Base-by-base conservation (phyloP, 2,113 vertebrate genomes). In the Sinocyclocheilus grahami region DNA sequence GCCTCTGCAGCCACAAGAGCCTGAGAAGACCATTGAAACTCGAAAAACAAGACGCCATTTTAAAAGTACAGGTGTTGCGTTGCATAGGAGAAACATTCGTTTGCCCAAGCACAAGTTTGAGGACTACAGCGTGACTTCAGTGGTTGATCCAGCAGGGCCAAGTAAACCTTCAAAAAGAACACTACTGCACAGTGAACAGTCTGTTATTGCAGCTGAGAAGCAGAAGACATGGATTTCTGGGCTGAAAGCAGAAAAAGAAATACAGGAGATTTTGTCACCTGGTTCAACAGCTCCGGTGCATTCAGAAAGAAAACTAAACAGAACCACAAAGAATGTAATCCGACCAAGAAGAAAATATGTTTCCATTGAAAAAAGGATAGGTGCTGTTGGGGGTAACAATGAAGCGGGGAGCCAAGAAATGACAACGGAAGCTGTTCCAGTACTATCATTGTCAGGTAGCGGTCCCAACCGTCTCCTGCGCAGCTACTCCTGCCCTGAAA, bases 401-500 rank as follows among this genome's bases (percentile, higher is more conserved):
- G 39, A 24, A 0, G 4, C 89, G 42, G 42, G 85, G 76, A 84
- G 37, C 8, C 0, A 79, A 79, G 18, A 76, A 71, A 30, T 60
- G 86, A 12, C 87, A 30, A 83, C 90, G 89, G 13, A 89, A 58
- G n/a, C 63, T 0, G 69, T 30, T 37, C 55, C 78, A 53, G 55
- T 27, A 10, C 27, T n/a, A 4, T 12, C 74, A 0, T 62, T 48
- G 0, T 63, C 88, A 69, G 87, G 77, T 88, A 87, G 67, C 0
- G 0, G 69, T 48, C 89, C 91, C 3, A 88, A 87, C 3, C 84
- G 90, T 30, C 90, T 97, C 76, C 85, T 93, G 75, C 95, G 96
- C 84, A 97, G 96, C 90, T 90, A 92, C 88, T 97, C 96, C 55
- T 97, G 96, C 81, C 96, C 96, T 3, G 94, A 96, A 85, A 93